phyloP scores from a whole-genome alignment of 1,140 invertebrate genomes.

The Trachelipus rathkii region DNA sequence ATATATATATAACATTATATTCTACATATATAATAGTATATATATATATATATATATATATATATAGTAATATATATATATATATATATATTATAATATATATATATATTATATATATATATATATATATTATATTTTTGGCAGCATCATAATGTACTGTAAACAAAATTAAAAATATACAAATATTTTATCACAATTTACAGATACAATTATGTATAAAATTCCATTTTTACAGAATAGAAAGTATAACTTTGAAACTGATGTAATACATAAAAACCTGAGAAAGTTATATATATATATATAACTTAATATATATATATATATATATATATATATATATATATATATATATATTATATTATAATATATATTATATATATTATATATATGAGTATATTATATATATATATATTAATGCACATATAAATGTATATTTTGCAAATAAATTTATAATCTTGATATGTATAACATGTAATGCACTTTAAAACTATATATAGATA shows the following conservation, averaged over 20 bases:
- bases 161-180: not conserved
- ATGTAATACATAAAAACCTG: no score
- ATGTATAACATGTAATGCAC: not conserved
- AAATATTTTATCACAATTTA: no score
- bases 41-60: not conserved
- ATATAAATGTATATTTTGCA: not conserved
- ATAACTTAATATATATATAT: not conserved
- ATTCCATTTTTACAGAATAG: no score
- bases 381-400: conserved; percentile 2
- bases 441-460: not conserved
- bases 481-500: not conserved
- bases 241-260: no score
- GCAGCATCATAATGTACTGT: not conserved
- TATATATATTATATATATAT: conserved; percentile 8
- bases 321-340: conserved; percentile 15
- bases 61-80: not conserved
- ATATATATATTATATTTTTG: conserved; percentile 4
- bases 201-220: no score
- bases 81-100: no score
- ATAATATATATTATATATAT: conserved; percentile 8
- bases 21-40: conserved; percentile 10
- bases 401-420: not conserved
- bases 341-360: not conserved
- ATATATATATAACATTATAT: conserved; percentile 15
- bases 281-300: no score